Percentiles rank a stretch among this genome's conserved stretches.
Conservation (phyloP, 35 echinoderm and acorn worm species). For the Lytechinus pictus region DNA sequence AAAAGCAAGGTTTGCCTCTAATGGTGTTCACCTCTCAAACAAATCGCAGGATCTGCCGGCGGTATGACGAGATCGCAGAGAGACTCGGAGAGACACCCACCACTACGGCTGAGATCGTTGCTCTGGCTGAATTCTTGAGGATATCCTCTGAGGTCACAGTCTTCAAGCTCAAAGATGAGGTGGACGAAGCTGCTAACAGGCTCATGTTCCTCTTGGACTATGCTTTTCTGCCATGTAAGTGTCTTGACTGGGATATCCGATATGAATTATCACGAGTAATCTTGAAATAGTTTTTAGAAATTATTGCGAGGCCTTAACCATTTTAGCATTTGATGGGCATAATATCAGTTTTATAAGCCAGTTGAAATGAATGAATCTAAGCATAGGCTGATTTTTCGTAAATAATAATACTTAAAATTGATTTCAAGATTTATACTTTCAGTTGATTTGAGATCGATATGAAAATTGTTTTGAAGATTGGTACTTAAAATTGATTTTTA, state of each 20-base stretch:
- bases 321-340: too few relatives aligned
- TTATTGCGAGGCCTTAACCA: too few relatives aligned
- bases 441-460: too few relatives aligned
- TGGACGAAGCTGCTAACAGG: conserved; percentile 95
- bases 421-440: too few relatives aligned
- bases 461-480: too few relatives aligned
- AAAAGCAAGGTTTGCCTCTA: background rate
- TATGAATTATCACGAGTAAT: too few relatives aligned
- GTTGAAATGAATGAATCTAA: too few relatives aligned
- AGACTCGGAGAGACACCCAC: conserved; percentile 88
- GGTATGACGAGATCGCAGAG: conserved; percentile 98
- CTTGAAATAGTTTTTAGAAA: too few relatives aligned
- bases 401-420: too few relatives aligned
- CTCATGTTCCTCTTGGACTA: conserved; percentile 97
- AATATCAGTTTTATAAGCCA: too few relatives aligned
- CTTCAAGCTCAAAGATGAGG: conserved; percentile 94
- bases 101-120: conserved; percentile 87
- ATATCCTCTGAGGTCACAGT: conserved; percentile 87
- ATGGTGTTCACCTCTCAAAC: background rate
- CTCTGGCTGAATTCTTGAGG: conserved; percentile 79
- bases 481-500: too few relatives aligned
- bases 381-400: too few relatives aligned
- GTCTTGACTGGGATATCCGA: background rate
- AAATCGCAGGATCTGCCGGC: conserved; percentile 79
- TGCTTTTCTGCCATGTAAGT: conserved; percentile 91